Evolutionary conservation across 1,140 invertebrate species (phyloP).

Genomic region (Zaprionus ghesquierei): DNA sequence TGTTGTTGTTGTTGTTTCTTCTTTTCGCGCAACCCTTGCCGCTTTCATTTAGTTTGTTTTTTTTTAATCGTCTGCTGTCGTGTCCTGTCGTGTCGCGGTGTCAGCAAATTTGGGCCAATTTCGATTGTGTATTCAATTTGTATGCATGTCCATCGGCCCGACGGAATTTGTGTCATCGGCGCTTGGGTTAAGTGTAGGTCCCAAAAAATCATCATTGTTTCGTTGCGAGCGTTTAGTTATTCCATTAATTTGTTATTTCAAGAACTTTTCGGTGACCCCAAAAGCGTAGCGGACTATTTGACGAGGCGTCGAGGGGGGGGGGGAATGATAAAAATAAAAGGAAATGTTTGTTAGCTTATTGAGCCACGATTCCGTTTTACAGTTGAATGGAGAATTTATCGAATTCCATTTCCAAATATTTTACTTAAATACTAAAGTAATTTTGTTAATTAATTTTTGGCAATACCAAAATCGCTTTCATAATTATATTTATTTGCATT

Average conservation of each 20-base stretch:
- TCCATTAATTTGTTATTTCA: constrained; percentile 16
- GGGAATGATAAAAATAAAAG: too few species aligned
- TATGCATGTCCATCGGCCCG: background rate
- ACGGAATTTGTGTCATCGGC: background rate
- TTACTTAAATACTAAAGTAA: too few species aligned
- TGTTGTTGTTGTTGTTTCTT: background rate
- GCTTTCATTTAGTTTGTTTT: background rate
- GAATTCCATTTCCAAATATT: too few species aligned
- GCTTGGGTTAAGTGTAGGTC: background rate
- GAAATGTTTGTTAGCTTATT: too few species aligned
- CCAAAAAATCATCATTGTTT: background rate
- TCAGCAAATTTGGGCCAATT: background rate
- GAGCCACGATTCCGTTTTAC: background rate
- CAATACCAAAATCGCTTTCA: too few species aligned
- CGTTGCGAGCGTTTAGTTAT: constrained; percentile 4
- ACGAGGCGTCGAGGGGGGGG: too few species aligned
- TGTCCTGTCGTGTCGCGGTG: background rate
- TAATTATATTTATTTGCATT: background rate
- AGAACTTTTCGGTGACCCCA: background rate
- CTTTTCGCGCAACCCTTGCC: background rate
- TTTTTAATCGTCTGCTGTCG: background rate
- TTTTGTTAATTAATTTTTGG: too few species aligned
- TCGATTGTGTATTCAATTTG: background rate
- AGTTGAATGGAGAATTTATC: too few species aligned
- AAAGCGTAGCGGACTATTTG: background rate